Conservation (phyloP, 2,888 invertebrate genomes). For the Phortica magna region DNA sequence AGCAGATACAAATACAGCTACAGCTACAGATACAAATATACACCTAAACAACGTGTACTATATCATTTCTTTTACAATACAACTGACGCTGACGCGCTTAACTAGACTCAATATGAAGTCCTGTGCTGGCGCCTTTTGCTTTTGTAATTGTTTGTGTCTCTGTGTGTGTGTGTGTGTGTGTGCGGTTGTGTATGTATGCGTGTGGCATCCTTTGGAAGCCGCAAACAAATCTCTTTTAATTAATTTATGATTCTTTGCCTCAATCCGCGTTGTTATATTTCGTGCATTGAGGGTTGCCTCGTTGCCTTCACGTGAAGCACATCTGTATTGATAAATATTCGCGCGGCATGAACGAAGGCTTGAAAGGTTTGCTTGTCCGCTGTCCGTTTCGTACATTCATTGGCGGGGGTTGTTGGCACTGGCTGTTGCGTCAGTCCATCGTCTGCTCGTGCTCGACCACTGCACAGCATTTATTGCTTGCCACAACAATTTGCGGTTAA, state of each 20-base stretch:
- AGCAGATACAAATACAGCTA: conserved; percentile 36
- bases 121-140: conserved; percentile 34
- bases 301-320: neutral
- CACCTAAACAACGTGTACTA: conserved; percentile 29
- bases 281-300: conserved; percentile 14
- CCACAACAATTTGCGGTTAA: conserved; percentile 70
- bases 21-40: conserved; percentile 30
- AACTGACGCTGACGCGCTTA: conserved; percentile 51
- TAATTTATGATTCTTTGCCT: conserved; percentile 75
- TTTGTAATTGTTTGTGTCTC: neutral
- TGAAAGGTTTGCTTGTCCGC: neutral
- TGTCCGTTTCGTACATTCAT: neutral
- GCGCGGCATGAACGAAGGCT: neutral
- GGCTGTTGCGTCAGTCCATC: neutral
- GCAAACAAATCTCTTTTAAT: conserved; percentile 76
- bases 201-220: conserved; percentile 73
- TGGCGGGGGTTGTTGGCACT: neutral
- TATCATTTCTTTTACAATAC: conserved; percentile 58
- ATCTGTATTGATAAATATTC: conserved; percentile 8
- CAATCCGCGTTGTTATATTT: conserved; percentile 56
- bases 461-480: conserved; percentile 33
- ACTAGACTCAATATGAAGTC: too few species aligned
- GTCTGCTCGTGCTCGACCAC: neutral
- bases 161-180: conserved; percentile 45
- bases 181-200: conserved; percentile 42